These are phyloP conservation scores for Benthosema pterotum DNA, from an alignment of 2,797 vertebrate species.

Conservation along the genomic window DNA sequence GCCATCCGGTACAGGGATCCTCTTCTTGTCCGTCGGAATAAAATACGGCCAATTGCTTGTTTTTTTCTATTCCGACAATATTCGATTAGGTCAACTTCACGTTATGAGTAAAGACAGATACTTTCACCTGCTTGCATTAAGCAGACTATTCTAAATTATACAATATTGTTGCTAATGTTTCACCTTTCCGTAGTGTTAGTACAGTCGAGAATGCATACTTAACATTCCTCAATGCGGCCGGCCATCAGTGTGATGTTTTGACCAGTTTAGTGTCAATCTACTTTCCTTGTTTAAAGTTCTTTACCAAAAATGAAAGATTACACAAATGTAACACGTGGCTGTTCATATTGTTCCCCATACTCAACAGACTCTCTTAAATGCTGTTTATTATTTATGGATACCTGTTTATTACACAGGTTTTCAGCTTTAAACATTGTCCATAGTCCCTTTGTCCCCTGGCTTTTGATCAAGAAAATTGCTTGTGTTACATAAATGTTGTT, in stretches of 20 bases:
- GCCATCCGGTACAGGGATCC: conserved; percentile 39
- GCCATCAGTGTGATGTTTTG: conserved; percentile 45
- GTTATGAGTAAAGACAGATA: rapidly evolving
- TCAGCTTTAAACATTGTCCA: no score
- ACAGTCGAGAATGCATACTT: conserved; percentile 71
- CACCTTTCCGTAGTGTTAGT: conserved; percentile 43
- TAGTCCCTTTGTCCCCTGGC: no score
- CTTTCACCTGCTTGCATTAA: neutral
- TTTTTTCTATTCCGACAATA: rapidly evolving
- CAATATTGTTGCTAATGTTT: rapidly evolving
- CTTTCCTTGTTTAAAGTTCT: neutral
- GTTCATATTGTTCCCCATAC: no score
- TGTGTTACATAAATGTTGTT: no score
- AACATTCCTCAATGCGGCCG: conserved; percentile 76
- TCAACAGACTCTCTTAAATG: no score
- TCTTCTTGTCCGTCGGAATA: rapidly evolving
- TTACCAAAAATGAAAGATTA: no score
- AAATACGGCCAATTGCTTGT: rapidly evolving
- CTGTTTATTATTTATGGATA: no score
- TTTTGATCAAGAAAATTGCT: no score
- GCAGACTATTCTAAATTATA: neutral
- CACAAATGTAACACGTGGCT: no score
- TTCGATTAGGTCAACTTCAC: rapidly evolving
- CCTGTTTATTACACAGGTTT: no score
- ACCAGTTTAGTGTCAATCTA: conserved; percentile 9